These are phyloP conservation scores for Mercenaria mercenaria DNA, from an alignment of 1,140 invertebrate species.

Conservation along the genomic window DNA sequence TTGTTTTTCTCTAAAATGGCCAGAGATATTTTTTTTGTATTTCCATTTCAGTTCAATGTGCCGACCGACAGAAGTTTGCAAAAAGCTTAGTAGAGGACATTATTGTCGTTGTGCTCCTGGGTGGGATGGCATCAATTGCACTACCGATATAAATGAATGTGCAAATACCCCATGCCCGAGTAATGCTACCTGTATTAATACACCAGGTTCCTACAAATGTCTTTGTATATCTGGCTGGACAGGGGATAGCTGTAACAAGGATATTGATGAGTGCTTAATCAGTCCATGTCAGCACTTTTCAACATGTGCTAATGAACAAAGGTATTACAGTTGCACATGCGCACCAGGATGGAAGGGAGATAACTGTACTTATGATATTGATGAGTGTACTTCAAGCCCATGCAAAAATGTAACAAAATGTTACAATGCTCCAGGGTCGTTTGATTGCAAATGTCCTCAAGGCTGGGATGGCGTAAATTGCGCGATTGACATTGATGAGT, in stretches of 20 bases:
- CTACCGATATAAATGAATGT: conserved; percentile 60
- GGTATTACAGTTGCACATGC: conserved; percentile 27
- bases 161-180: conserved; percentile 33
- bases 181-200: conserved; percentile 53
- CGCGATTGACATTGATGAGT: conserved; percentile 32
- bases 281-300: conserved; percentile 42
- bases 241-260: conserved; percentile 30
- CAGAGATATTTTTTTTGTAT: too few species aligned
- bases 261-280: conserved; percentile 66
- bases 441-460: conserved; percentile 2
- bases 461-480: conserved; percentile 25
- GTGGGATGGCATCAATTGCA: conserved; percentile 18
- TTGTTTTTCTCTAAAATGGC: too few species aligned
- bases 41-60: neutral
- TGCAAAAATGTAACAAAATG: neutral
- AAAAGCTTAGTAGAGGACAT: neutral
- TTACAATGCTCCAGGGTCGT: neutral
- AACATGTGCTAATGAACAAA: neutral
- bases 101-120: neutral
- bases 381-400: conserved; percentile 19
- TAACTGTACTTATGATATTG: conserved; percentile 17
- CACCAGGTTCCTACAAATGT: conserved; percentile 57
- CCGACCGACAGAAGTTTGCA: neutral
- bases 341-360: neutral
- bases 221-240: conserved; percentile 44